Percentiles rank a stretch among this genome's conserved stretches.
Conservation (phyloP, 2,888 invertebrate genomes). For the Apodemia duryi region DNA sequence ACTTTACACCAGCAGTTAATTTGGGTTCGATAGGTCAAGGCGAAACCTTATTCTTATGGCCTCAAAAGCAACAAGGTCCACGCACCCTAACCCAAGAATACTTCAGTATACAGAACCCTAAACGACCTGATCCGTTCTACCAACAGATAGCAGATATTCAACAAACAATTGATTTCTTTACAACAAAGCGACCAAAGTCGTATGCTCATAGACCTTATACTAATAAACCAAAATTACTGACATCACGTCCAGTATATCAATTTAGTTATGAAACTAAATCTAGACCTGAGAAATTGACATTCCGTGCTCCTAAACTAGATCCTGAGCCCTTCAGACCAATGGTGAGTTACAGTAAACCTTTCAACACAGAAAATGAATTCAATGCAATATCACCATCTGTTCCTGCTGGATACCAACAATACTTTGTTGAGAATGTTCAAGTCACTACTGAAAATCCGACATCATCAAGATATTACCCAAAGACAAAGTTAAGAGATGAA, state of each 20-base stretch:
- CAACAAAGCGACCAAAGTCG: slow-evolving; percentile 76
- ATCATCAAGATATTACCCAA: slow-evolving; percentile 71
- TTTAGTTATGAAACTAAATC: slow-evolving; percentile 84
- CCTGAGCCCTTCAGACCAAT: slow-evolving; percentile 82
- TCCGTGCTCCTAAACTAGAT: slow-evolving; percentile 75
- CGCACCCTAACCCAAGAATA: slow-evolving; percentile 74
- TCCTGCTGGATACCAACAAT: slow-evolving; percentile 63
- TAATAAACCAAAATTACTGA: slow-evolving; percentile 71
- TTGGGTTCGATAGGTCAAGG: slow-evolving; percentile 69
- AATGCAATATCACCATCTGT: slow-evolving; percentile 63
- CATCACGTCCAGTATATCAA: slow-evolving; percentile 83
- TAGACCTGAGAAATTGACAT: slow-evolving; percentile 64
- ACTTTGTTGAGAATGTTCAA: slow-evolving; percentile 65
- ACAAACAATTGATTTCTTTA: slow-evolving; percentile 82
- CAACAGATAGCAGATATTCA: slow-evolving; percentile 83
- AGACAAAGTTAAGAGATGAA: slow-evolving; percentile 66
- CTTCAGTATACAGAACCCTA: slow-evolving; percentile 72
- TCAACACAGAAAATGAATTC: slow-evolving; percentile 64
- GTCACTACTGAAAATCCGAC: slow-evolving; percentile 75
- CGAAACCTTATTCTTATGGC: slow-evolving; percentile 70
- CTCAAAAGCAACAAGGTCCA: slow-evolving; percentile 69
- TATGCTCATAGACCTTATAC: slow-evolving; percentile 57
- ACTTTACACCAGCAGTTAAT: slow-evolving; percentile 56
- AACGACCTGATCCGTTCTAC: slow-evolving; percentile 78
- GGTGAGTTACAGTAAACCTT: slow-evolving; percentile 79